Evolutionary conservation across 2,888 invertebrate species (phyloP).

Genomic region (Mechanitis mazaeus): DNA sequence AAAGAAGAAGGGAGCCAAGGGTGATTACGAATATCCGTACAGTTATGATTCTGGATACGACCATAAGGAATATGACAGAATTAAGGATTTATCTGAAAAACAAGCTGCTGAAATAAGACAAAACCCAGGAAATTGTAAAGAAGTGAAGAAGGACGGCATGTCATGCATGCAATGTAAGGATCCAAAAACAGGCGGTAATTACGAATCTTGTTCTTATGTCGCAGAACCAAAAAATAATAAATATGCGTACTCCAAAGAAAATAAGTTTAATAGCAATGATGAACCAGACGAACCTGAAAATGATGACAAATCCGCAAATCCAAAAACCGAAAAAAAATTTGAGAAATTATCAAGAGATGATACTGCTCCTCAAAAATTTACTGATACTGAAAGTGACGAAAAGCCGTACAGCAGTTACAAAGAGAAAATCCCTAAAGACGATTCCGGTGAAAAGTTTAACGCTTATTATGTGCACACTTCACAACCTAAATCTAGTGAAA

Average conservation of each 20-base stretch:
- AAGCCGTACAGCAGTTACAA: slow-evolving; percentile 48
- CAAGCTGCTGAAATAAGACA: slow-evolving; percentile 79
- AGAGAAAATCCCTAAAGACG: slow-evolving; percentile 44
- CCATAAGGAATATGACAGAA: slow-evolving; percentile 72
- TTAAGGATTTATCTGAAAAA: slow-evolving; percentile 78
- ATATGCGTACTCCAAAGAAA: slow-evolving; percentile 81
- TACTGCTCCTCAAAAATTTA: slow-evolving; percentile 43
- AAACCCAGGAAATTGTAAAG: slow-evolving; percentile 80
- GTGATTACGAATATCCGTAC: slow-evolving; percentile 70
- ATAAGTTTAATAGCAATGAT: slow-evolving; percentile 78
- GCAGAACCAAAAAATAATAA: slow-evolving; percentile 83
- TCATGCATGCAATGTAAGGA: slow-evolving; percentile 85
- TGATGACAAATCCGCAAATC: slow-evolving; percentile 56
- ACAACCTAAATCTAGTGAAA: slow-evolving; percentile 59
- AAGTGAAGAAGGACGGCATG: slow-evolving; percentile 80
- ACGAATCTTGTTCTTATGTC: slow-evolving; percentile 87
- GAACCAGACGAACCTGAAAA: slow-evolving; percentile 69
- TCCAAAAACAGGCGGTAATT: slow-evolving; percentile 84
- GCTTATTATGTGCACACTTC: slow-evolving; percentile 59
- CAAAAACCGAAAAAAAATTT: slow-evolving; percentile 59
- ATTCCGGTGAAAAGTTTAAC: slow-evolving; percentile 58
- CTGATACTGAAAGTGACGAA: slow-evolving; percentile 38
- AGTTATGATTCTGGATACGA: slow-evolving; percentile 71
- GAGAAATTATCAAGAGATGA: slow-evolving; percentile 47
- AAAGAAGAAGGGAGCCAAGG: slow-evolving; percentile 56